Evolutionary conservation across 2,113 vertebrate genomes (phyloP).

Genomic region (Neomonachus schauinslandi): DNA sequence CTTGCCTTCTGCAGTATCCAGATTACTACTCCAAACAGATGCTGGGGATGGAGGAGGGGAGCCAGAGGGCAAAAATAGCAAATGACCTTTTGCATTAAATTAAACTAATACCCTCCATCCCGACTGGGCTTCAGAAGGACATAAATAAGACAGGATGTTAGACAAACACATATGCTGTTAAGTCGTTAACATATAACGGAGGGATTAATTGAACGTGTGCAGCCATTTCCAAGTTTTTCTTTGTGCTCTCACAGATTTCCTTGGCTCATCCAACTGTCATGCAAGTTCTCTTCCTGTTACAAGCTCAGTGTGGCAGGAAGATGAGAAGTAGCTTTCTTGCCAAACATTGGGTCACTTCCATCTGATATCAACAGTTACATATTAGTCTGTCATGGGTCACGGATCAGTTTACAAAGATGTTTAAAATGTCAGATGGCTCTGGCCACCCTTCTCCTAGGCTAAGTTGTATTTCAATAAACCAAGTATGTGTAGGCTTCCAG

Average conservation of each 20-base stretch:
- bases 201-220: not conserved
- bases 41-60: not conserved
- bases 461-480: not conserved
- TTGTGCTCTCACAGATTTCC: not conserved
- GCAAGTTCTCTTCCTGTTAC: not conserved
- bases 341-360: not conserved
- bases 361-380: not conserved
- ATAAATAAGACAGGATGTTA: not conserved
- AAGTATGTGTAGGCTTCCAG: not conserved
- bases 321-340: not conserved
- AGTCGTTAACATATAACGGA: not conserved
- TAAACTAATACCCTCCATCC: slow-evolving; percentile 5
- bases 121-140: not conserved
- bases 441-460: not conserved
- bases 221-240: not conserved
- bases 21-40: slow-evolving; percentile 16
- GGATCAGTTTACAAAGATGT: not conserved
- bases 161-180: not conserved
- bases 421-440: not conserved
- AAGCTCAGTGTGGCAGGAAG: not conserved
- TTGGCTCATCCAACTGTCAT: not conserved
- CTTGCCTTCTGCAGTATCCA: not conserved
- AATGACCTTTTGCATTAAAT: not conserved
- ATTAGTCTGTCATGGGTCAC: not conserved
- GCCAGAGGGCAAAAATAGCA: slow-evolving; percentile 25